A percentile compares a stretch with the other conserved stretches of the same genome.
phyloP scores from a whole-genome alignment of 2,113 vertebrate genomes.

The Larimichthys crocea region DNA sequence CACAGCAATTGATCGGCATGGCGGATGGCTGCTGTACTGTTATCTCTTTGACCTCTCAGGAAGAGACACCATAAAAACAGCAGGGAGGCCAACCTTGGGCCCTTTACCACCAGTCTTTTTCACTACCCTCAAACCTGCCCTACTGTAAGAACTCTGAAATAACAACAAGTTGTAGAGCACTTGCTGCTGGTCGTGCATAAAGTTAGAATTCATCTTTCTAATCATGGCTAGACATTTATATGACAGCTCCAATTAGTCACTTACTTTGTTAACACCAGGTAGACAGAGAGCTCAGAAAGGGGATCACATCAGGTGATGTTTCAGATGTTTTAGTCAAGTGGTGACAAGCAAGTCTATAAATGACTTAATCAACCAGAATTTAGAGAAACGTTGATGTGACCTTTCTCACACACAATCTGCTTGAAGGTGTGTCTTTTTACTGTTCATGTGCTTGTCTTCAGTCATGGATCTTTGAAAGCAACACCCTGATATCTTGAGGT shows the following conservation, averaged over 20 bases:
- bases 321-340: background rate
- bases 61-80: constrained; percentile 40
- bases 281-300: background rate
- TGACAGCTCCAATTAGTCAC: constrained; percentile 20
- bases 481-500: no score
- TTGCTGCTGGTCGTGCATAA: constrained; percentile 12
- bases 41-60: constrained; percentile 51
- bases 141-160: constrained; percentile 24
- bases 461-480: no score
- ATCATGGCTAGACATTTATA: constrained; percentile 31
- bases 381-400: background rate
- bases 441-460: no score
- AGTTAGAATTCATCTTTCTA: constrained; percentile 15
- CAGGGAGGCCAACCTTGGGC: constrained; percentile 38
- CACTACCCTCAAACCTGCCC: background rate
- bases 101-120: constrained; percentile 12
- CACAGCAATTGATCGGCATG: constrained; percentile 58
- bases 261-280: background rate
- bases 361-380: background rate
- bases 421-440: no score
- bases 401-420: no score
- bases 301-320: background rate
- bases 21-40: constrained; percentile 5
- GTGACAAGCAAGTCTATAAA: background rate
- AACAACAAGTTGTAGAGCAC: constrained; percentile 30